A percentile compares a stretch with the other conserved stretches of the same genome.
These are phyloP conservation scores for Equus quagga DNA, from an alignment of 2,113 vertebrate genomes.

Conservation along the genomic window DNA sequence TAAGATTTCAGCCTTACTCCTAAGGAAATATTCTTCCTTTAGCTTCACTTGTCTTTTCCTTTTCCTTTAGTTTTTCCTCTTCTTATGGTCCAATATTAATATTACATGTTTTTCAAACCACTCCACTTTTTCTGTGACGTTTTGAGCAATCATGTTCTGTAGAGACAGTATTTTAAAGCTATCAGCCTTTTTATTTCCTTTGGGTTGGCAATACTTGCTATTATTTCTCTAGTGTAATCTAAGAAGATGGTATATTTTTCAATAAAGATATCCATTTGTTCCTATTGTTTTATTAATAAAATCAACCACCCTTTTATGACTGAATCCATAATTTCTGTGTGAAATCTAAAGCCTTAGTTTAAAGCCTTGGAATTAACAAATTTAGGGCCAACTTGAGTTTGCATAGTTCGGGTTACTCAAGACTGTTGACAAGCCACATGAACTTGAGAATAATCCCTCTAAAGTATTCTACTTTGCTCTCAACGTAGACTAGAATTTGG, in stretches of 20 bases:
- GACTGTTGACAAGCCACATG: background rate
- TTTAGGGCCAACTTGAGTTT: background rate
- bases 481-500: background rate
- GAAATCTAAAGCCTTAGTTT: slow-evolving; percentile 12
- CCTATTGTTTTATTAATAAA: background rate
- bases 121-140: background rate
- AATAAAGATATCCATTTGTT: background rate
- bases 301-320: background rate
- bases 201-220: background rate
- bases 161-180: background rate
- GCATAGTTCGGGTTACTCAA: background rate
- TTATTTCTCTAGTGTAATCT: background rate
- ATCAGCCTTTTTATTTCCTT: background rate
- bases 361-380: background rate
- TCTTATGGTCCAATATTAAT: background rate
- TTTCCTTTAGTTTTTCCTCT: background rate
- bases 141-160: background rate
- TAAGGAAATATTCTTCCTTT: background rate
- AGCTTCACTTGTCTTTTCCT: background rate
- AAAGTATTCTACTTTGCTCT: background rate
- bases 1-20: background rate
- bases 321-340: background rate
- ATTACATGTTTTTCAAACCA: background rate
- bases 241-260: background rate
- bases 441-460: background rate